Conservation (phyloP, 2,113 vertebrate genomes). For the Notarius lentiginosus region DNA sequence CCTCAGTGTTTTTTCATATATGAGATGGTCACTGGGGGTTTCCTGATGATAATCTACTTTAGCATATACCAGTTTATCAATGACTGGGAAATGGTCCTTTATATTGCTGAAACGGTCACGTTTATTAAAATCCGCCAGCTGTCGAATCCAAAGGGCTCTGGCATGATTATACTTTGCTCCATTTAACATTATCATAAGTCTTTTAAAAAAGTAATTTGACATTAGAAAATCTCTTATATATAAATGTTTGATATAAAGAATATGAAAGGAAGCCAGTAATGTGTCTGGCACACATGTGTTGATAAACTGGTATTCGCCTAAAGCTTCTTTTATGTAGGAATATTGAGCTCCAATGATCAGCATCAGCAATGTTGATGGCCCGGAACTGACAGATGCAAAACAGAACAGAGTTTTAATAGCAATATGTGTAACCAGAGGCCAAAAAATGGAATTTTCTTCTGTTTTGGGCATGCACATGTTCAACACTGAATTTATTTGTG, state of each 20-base stretch:
- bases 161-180: background rate
- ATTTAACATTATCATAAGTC: slow-evolving; percentile 9
- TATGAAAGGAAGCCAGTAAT: slow-evolving; percentile 2
- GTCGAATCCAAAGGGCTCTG: slow-evolving; percentile 3
- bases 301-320: background rate
- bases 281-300: slow-evolving; percentile 24
- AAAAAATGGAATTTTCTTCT: no score
- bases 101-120: background rate
- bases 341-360: background rate
- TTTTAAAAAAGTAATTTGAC: background rate
- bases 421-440: background rate
- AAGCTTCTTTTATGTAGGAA: slow-evolving; percentile 14
- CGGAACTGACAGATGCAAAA: background rate
- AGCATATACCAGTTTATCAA: slow-evolving; percentile 39
- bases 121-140: background rate
- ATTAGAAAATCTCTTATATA: background rate
- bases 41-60: slow-evolving; percentile 6
- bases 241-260: slow-evolving; percentile 1
- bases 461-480: no score
- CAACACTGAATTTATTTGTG: no score
- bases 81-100: slow-evolving; percentile 20
- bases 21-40: background rate
- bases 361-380: background rate
- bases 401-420: background rate
- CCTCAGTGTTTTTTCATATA: background rate